Conservation (phyloP, 1,140 invertebrate species). For the Aphelinus atriplicis region DNA sequence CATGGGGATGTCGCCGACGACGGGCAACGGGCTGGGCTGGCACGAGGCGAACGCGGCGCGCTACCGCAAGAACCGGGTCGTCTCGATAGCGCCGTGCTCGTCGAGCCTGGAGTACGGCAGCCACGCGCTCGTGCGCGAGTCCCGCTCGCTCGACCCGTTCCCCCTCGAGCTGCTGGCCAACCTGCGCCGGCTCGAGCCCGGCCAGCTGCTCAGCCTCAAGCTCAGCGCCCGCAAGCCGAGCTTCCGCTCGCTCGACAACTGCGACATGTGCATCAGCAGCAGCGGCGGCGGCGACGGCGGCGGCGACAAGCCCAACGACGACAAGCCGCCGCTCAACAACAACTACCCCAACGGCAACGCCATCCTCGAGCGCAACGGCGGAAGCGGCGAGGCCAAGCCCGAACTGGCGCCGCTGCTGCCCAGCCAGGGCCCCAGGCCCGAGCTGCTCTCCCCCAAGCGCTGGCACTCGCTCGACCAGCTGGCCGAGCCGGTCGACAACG, state of each 20-base stretch:
- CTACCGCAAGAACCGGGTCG: no score
- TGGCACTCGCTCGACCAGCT: slow-evolving; percentile 82
- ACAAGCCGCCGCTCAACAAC: slow-evolving; percentile 65
- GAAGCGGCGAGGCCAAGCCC: slow-evolving; percentile 55
- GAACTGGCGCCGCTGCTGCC: slow-evolving; percentile 67
- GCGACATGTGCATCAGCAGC: slow-evolving; percentile 59
- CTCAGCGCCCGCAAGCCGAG: slow-evolving; percentile 49
- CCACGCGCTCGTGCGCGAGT: slow-evolving; percentile 59
- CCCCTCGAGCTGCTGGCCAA: slow-evolving; percentile 49
- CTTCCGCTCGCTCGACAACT: slow-evolving; percentile 60
- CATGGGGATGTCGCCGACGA: no score
- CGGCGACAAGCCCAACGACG: slow-evolving; percentile 58
- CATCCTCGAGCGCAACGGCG: slow-evolving; percentile 38
- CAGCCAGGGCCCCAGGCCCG: slow-evolving; percentile 63
- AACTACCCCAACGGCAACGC: slow-evolving; percentile 69
- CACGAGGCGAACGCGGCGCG: no score
- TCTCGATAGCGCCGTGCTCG: no score
- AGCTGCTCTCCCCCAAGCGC: slow-evolving; percentile 69
- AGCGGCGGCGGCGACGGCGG: slow-evolving; percentile 42
- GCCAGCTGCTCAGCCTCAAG: slow-evolving; percentile 45
- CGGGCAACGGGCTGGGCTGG: no score
- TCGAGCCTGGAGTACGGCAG: not conserved
- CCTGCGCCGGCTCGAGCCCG: slow-evolving; percentile 35
- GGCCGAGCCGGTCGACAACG: slow-evolving; percentile 51
- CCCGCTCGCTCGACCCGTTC: slow-evolving; percentile 66